Conservation (phyloP, 2,888 invertebrate species). For the Antheraea yamamai region DNA sequence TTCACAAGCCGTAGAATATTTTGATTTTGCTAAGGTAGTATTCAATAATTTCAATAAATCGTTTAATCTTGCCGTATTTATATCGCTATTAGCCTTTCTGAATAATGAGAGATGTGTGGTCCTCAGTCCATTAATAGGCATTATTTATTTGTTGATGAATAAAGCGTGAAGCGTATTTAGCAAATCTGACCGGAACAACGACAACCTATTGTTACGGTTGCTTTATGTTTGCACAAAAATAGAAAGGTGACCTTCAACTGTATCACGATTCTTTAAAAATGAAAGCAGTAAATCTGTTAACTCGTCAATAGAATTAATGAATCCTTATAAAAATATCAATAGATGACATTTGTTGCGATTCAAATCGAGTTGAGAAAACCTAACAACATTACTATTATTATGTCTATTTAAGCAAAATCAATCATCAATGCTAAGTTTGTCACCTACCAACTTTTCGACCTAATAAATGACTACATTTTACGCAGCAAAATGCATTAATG, state of each 20-base stretch:
- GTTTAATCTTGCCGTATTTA: too few species aligned
- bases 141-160: not conserved
- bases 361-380: not conserved
- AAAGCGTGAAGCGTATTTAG: not conserved
- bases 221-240: not conserved
- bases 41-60: not conserved
- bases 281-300: not conserved
- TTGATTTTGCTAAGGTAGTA: slow-evolving; percentile 66
- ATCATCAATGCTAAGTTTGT: not conserved
- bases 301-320: slow-evolving; percentile 8
- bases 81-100: too few species aligned
- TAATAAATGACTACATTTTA: not conserved
- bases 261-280: not conserved
- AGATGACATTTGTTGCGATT: not conserved
- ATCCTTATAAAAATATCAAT: slow-evolving; percentile 12
- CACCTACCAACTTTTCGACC: not conserved
- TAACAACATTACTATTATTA: not conserved
- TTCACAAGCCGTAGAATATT: slow-evolving; percentile 70
- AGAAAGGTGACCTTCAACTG: not conserved
- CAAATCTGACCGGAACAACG: not conserved
- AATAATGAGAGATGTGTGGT: too few species aligned
- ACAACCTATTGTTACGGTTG: not conserved
- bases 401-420: not conserved
- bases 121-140: too few species aligned
- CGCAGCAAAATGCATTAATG: slow-evolving; percentile 63